phyloP scores from a whole-genome alignment of 2,113 vertebrate genomes.

The Sus scrofa region DNA sequence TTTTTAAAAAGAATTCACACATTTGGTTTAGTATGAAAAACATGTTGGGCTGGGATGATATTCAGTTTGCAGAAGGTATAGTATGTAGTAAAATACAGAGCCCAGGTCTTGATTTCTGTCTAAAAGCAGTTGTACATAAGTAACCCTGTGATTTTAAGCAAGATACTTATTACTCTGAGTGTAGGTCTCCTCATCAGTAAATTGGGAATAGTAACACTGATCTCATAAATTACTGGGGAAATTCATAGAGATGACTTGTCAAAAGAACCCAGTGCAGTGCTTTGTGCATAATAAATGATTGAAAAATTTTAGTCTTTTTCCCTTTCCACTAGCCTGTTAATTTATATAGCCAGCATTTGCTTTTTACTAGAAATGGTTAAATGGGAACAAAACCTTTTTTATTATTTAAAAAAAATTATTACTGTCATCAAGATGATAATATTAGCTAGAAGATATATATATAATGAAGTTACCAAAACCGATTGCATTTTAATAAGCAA shows the following conservation, averaged over 20 bases:
- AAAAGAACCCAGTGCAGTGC: background rate
- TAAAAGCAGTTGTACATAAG: background rate
- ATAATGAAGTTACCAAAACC: background rate
- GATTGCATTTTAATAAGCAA: slow-evolving; percentile 1
- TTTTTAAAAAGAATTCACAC: background rate
- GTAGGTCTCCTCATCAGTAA: slow-evolving; percentile 9
- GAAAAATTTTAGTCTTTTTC: slow-evolving; percentile 12
- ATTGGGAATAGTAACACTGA: background rate
- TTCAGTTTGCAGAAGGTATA: background rate
- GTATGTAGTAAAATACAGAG: background rate
- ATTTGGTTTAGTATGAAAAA: slow-evolving; percentile 23
- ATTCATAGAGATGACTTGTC: background rate
- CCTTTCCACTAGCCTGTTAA: background rate
- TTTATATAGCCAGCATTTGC: background rate
- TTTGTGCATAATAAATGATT: background rate
- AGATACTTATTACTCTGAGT: background rate
- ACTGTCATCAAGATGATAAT: background rate
- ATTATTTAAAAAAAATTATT: background rate
- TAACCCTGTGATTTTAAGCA: background rate
- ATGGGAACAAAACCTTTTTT: background rate
- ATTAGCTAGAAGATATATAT: background rate
- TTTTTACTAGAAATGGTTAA: slow-evolving; percentile 32
- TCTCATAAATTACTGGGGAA: background rate
- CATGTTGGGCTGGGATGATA: background rate
- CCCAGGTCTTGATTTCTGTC: background rate